phyloP scores from a whole-genome alignment of 2,797 vertebrate genomes.

The Nasua narica region DNA sequence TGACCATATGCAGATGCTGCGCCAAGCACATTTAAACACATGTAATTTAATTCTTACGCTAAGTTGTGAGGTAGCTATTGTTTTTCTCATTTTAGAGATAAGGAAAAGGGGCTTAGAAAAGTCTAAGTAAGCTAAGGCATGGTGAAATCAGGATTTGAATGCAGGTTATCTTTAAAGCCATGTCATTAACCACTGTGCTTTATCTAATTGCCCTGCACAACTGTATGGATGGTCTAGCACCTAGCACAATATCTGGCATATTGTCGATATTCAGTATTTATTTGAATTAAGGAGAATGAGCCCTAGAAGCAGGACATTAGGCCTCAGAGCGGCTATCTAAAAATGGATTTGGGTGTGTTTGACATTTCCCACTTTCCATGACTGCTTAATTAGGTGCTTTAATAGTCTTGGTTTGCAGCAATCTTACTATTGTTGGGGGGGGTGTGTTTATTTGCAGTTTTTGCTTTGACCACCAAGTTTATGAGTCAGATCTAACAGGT shows the following conservation, averaged over 20 bases:
- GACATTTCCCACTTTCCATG: background rate
- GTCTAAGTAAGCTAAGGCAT: background rate
- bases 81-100: background rate
- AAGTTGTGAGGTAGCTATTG: background rate
- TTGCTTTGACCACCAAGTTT: background rate
- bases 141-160: background rate
- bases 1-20: background rate
- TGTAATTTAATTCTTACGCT: background rate
- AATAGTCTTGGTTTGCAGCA: background rate
- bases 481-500: slow-evolving; percentile 36
- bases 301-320: background rate
- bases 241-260: background rate
- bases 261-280: background rate
- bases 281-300: slow-evolving; percentile 5
- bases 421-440: background rate
- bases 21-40: background rate
- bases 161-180: background rate
- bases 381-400: background rate
- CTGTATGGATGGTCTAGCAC: background rate
- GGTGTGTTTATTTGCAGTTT: background rate
- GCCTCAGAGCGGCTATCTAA: background rate
- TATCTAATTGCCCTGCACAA: background rate
- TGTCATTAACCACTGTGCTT: background rate
- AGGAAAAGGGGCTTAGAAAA: background rate
- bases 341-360: background rate